A percentile compares a stretch with the other conserved stretches of the same genome.
These are phyloP conservation scores for Perca flavescens DNA, from an alignment of 2,113 vertebrate genomes.

Conservation along the genomic window DNA sequence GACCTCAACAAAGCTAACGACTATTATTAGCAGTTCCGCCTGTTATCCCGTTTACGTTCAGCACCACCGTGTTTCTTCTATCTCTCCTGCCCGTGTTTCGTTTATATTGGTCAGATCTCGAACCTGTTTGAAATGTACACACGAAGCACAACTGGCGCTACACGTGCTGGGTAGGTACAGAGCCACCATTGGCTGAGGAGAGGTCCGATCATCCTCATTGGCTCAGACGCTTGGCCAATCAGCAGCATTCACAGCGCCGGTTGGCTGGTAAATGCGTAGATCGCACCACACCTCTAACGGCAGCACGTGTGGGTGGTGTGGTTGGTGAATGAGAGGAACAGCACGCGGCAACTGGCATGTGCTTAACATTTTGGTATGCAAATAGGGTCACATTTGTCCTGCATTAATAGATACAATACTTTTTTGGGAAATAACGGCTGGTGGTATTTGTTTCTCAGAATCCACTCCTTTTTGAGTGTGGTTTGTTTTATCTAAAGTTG, in stretches of 20 bases:
- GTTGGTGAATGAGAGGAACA: conserved; percentile 30
- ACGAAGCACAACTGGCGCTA: conserved; percentile 22
- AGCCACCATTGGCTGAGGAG: conserved; percentile 51
- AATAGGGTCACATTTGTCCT: conserved; percentile 16
- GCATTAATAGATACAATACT: neutral
- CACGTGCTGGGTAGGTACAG: conserved; percentile 66
- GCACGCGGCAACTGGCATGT: conserved; percentile 58
- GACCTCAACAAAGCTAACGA: neutral
- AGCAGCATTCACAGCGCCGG: neutral
- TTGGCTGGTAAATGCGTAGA: conserved; percentile 58
- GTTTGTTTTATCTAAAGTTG: neutral
- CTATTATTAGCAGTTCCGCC: neutral
- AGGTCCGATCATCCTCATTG: conserved; percentile 18
- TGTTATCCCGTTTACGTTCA: neutral
- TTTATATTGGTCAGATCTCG: conserved; percentile 22
- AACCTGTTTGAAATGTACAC: conserved; percentile 43
- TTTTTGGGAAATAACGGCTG: neutral
- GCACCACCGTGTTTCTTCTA: neutral
- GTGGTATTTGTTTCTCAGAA: neutral
- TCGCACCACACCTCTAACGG: neutral
- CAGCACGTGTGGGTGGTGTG: conserved; percentile 80
- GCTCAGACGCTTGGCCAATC: conserved; percentile 58
- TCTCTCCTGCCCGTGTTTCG: neutral
- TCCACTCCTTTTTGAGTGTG: neutral
- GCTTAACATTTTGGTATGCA: conserved; percentile 16